Evolutionary conservation across 2,888 invertebrate species (phyloP).

Genomic region (Merodon equestris): DNA sequence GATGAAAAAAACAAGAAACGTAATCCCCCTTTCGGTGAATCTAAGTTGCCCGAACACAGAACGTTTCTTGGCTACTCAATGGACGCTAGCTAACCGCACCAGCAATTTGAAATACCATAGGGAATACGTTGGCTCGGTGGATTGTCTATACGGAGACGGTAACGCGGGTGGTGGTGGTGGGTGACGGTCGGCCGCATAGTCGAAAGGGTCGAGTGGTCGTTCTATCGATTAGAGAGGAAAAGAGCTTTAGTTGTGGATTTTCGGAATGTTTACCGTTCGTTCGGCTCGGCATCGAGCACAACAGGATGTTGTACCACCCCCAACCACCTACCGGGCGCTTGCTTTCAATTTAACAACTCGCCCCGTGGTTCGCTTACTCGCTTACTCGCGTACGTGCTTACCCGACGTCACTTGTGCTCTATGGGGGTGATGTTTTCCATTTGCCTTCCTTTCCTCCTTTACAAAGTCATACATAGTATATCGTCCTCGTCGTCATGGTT

Average conservation of each 20-base stretch:
- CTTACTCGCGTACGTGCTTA: constrained; percentile 19
- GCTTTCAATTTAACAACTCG: not conserved
- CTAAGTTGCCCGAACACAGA: constrained; percentile 5
- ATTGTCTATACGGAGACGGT: constrained; percentile 49
- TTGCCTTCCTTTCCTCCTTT: constrained; percentile 28
- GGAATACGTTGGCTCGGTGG: constrained; percentile 33
- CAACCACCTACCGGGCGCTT: too few relatives aligned
- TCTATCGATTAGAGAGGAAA: constrained; percentile 58
- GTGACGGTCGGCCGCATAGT: constrained; percentile 21
- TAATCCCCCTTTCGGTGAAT: constrained; percentile 39
- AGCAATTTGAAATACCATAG: constrained; percentile 64
- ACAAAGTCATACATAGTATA: constrained; percentile 52
- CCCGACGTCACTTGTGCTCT: constrained; percentile 26
- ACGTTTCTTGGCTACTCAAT: constrained; percentile 59
- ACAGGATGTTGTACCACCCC: constrained; percentile 21
- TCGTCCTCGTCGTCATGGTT: not conserved
- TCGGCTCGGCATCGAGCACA: constrained; percentile 11
- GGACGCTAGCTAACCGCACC: constrained; percentile 60
- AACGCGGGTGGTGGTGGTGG: too few relatives aligned
- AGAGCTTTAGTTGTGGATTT: constrained; percentile 64
- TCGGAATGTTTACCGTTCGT: constrained; percentile 58
- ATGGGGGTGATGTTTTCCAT: constrained; percentile 67
- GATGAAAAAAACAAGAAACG: not conserved
- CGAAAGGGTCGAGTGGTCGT: constrained; percentile 66
- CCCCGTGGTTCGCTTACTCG: constrained; percentile 21